Conservation (phyloP, 2,113 vertebrate genomes). For the Rhagologus leucostigma region DNA sequence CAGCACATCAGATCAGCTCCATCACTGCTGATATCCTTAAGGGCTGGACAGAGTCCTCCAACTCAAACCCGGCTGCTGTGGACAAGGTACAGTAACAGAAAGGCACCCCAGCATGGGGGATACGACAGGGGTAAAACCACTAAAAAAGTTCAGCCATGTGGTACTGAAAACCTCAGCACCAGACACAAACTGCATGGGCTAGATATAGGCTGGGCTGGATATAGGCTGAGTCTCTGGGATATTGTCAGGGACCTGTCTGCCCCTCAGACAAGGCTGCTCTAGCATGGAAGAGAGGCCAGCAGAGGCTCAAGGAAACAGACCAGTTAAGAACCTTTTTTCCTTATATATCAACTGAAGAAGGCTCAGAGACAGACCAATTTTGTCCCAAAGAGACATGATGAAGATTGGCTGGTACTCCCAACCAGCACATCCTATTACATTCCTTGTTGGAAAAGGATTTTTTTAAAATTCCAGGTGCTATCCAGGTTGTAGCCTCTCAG, state of each 20-base stretch:
- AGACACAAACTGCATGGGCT: not conserved
- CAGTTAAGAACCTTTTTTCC: not conserved
- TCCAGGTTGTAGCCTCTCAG: not conserved
- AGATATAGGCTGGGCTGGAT: not conserved
- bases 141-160: accelerated
- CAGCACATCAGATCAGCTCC: not conserved
- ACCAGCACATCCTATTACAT: not conserved
- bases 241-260: not conserved
- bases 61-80: not conserved
- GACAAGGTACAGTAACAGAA: not conserved
- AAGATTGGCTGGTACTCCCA: not conserved
- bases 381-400: not conserved
- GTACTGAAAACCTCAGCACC: not conserved
- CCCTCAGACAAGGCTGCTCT: accelerated
- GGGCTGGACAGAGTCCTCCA: not conserved
- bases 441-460: not conserved
- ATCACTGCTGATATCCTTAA: not conserved
- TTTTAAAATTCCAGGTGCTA: not conserved
- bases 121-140: not conserved
- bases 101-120: not conserved
- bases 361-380: not conserved
- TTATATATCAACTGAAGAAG: not conserved
- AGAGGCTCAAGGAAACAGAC: not conserved
- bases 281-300: not conserved
- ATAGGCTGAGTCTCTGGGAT: not conserved